A percentile compares a stretch with the other conserved stretches of the same genome.
Evolutionary conservation across 2,113 vertebrate species (phyloP).

Genomic region (Scomber scombrus): DNA sequence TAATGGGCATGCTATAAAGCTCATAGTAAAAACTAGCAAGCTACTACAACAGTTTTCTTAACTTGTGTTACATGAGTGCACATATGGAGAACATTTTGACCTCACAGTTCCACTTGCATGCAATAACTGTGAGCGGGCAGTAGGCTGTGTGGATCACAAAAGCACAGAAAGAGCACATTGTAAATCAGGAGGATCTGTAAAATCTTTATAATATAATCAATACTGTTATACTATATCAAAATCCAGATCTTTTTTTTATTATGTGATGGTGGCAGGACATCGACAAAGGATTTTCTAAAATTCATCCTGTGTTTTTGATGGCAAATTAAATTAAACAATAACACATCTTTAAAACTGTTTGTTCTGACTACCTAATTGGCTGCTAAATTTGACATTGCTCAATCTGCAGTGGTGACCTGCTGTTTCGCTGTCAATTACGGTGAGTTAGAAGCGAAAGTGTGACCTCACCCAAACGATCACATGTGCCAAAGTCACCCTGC

Average conservation of each 20-base stretch:
- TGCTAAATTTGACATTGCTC: constrained; percentile 57
- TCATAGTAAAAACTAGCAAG: background rate
- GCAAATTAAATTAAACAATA: constrained; percentile 17
- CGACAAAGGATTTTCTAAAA: background rate
- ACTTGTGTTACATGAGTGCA: background rate
- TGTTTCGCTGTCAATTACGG: constrained; percentile 75
- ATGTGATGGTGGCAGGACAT: background rate
- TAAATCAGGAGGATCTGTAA: constrained; percentile 19
- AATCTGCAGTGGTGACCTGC: constrained; percentile 56
- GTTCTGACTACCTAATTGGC: constrained; percentile 46
- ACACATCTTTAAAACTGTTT: constrained; percentile 18
- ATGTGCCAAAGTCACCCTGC: constrained; percentile 85
- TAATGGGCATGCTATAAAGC: constrained; percentile 2
- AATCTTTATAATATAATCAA: constrained; percentile 16
- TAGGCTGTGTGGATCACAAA: background rate
- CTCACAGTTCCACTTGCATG: constrained; percentile 4
- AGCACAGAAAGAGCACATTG: constrained; percentile 10
- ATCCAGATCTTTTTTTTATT: background rate
- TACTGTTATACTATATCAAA: background rate
- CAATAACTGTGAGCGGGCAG: constrained; percentile 10
- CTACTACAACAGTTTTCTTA: background rate
- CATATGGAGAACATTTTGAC: constrained; percentile 33
- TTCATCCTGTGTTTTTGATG: background rate
- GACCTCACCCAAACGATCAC: constrained; percentile 79
- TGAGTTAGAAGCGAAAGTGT: constrained; percentile 74